phyloP scores from a whole-genome alignment of 2,113 vertebrate species.

The Rattus rattus region DNA sequence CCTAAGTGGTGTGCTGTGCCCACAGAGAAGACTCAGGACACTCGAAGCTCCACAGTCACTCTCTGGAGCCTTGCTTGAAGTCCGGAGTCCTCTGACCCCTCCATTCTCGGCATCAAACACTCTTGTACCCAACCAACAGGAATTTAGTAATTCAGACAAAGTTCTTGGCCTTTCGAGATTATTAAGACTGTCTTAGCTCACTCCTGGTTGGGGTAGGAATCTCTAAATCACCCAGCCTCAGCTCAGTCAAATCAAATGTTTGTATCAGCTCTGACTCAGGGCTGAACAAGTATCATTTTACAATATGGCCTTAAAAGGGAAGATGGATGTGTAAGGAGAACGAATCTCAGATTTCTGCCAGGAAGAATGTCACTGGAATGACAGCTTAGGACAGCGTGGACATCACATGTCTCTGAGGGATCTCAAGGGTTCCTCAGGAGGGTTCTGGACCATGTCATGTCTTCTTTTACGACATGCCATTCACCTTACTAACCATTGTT shows the following conservation, averaged over 20 bases:
- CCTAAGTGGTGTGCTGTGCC: too few relatives aligned
- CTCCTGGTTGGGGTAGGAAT: not conserved
- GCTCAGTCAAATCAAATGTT: conserved; percentile 53
- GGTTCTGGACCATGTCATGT: not conserved
- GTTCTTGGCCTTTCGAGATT: not conserved
- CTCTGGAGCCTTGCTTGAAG: not conserved
- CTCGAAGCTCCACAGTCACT: not conserved
- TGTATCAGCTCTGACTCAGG: not conserved
- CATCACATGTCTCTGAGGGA: not conserved
- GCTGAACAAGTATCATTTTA: not conserved
- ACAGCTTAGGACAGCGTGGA: conserved; percentile 14
- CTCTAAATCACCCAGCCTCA: conserved; percentile 14
- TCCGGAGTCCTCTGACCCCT: not conserved
- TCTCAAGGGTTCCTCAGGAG: not conserved
- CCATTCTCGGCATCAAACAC: not conserved
- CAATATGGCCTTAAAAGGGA: not conserved
- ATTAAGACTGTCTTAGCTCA: conserved; percentile 17
- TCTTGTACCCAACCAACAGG: not conserved
- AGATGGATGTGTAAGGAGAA: not conserved
- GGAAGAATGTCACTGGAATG: conserved; percentile 19
- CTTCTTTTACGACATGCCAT: conserved; percentile 52
- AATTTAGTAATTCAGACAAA: not conserved
- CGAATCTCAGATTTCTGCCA: not conserved
- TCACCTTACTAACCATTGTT: conserved; percentile 36
- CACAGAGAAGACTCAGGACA: not conserved